These are phyloP conservation scores for Cephus sareptanus DNA, from an alignment of 2,888 invertebrate genomes.

Conservation along the genomic window DNA sequence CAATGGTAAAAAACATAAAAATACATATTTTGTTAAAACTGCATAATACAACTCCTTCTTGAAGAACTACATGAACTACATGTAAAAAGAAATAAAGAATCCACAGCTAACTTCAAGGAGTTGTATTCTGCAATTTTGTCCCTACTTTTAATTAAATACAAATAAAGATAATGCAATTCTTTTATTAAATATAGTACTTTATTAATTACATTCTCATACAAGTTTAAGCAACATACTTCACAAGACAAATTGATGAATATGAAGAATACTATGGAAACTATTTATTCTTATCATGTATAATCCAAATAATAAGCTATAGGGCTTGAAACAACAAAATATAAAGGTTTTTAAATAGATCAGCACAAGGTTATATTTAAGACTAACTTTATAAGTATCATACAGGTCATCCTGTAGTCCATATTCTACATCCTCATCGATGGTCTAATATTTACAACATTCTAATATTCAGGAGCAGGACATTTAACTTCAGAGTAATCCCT, in stretches of 20 bases:
- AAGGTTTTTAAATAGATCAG: neutral
- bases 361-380: neutral
- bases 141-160: neutral
- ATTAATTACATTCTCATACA: neutral
- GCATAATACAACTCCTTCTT: no score
- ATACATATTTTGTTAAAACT: neutral
- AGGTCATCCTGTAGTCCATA: neutral
- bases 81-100: no score
- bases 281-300: neutral
- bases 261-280: neutral
- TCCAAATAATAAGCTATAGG: neutral
- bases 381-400: conserved; percentile 11
- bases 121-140: no score
- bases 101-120: no score
- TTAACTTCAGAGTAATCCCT: conserved; percentile 75
- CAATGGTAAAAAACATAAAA: neutral
- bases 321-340: neutral
- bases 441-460: conserved; percentile 41
- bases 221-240: neutral
- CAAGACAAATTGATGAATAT: neutral
- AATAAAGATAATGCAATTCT: neutral
- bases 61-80: no score
- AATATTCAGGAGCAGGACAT: conserved; percentile 78
- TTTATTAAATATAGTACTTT: neutral
- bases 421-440: neutral